phyloP scores from a whole-genome alignment of 2,113 vertebrate genomes.

The Condylura cristata region DNA sequence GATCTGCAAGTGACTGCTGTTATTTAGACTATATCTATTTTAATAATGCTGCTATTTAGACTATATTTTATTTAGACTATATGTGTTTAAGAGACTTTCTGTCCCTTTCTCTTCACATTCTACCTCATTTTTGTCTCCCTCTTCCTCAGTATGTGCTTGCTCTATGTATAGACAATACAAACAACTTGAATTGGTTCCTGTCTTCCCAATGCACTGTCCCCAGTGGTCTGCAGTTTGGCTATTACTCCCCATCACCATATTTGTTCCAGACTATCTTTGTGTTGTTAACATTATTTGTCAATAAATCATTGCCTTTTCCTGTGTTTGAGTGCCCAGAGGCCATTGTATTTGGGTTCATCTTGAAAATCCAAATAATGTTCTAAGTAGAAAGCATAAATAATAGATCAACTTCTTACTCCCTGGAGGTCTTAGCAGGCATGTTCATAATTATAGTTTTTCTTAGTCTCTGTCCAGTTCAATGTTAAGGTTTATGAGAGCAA shows the following conservation, averaged over 20 bases:
- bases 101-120: not conserved
- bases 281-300: constrained; percentile 71
- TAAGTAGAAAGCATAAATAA: constrained; percentile 75
- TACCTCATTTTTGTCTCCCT: not conserved
- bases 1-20: not conserved
- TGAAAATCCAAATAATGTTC: constrained; percentile 73
- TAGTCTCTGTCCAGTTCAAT: constrained; percentile 43
- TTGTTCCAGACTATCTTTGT: constrained; percentile 40
- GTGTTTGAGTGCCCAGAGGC: constrained; percentile 59
- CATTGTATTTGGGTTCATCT: constrained; percentile 65
- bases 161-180: not conserved
- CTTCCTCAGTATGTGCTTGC: not conserved
- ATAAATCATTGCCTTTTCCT: constrained; percentile 68
- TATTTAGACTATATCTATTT: not conserved
- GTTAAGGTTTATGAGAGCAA: constrained; percentile 12
- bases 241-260: not conserved
- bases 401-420: constrained; percentile 50
- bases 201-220: not conserved
- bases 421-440: not conserved
- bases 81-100: not conserved
- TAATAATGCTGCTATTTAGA: not conserved
- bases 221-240: not conserved
- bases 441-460: constrained; percentile 53
- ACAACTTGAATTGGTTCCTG: not conserved
- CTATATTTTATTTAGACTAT: not conserved